Evolutionary conservation across 2,797 vertebrate genomes (phyloP).

Genomic region (Arnoldichthys spilopterus): DNA sequence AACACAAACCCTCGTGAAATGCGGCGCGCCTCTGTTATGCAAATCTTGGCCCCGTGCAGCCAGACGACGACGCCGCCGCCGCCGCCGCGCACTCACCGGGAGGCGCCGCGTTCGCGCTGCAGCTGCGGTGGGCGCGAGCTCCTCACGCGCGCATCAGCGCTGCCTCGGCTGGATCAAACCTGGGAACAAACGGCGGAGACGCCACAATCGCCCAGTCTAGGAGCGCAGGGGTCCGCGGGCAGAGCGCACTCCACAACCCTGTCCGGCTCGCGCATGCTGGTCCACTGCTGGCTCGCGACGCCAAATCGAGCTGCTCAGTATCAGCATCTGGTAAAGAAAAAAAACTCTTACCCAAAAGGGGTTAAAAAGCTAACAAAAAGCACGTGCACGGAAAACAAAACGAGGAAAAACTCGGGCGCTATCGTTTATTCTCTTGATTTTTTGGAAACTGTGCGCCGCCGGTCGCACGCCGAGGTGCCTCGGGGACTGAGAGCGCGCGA

Average conservation of each 20-base stretch:
- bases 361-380: conserved; percentile 28
- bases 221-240: conserved; percentile 47
- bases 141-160: conserved; percentile 69
- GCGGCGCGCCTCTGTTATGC: conserved; percentile 66
- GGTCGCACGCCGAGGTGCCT: conserved; percentile 67
- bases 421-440: conserved; percentile 38
- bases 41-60: conserved; percentile 63
- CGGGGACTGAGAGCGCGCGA: conserved; percentile 66
- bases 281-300: conserved; percentile 53
- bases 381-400: conserved; percentile 38
- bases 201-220: conserved; percentile 56
- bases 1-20: conserved; percentile 72
- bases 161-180: conserved; percentile 59
- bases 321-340: conserved; percentile 71
- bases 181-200: conserved; percentile 55
- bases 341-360: conserved; percentile 51
- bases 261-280: conserved; percentile 50
- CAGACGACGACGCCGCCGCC: conserved; percentile 51
- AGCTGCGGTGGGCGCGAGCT: conserved; percentile 67
- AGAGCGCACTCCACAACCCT: conserved; percentile 41
- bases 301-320: conserved; percentile 55
- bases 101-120: conserved; percentile 67
- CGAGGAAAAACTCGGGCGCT: conserved; percentile 28
- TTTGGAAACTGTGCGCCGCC: conserved; percentile 38
- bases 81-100: conserved; percentile 73